phyloP scores from a whole-genome alignment of 2,113 vertebrate genomes.

The Tenrec ecaudatus region DNA sequence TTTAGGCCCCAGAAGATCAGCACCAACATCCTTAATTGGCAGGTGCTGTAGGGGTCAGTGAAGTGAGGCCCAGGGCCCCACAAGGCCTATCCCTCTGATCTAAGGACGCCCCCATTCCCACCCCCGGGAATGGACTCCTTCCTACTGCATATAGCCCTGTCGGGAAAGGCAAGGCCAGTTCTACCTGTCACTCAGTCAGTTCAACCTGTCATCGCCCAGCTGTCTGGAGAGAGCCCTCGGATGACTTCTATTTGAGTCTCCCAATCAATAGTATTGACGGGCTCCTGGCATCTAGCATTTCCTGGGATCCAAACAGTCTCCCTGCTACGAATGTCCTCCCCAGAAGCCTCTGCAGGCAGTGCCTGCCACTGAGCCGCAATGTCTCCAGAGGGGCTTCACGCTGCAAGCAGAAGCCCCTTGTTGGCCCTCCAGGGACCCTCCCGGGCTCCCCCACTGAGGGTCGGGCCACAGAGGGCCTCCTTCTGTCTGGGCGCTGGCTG shows the following conservation, averaged over 20 bases:
- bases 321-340: neutral
- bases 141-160: neutral
- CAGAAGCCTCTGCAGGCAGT: neutral
- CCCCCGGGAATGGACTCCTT: neutral
- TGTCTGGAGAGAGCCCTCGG: neutral
- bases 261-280: slow-evolving; percentile 33
- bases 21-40: no score
- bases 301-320: slow-evolving; percentile 10
- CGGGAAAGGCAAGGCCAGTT: neutral
- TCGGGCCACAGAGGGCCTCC: neutral
- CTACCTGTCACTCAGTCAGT: slow-evolving; percentile 39
- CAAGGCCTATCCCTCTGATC: neutral
- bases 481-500: no score
- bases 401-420: neutral
- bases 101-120: neutral
- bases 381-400: neutral
- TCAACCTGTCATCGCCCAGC: neutral
- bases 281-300: slow-evolving; percentile 15
- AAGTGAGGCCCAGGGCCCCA: neutral
- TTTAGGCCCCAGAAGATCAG: neutral
- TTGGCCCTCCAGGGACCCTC: neutral
- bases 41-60: accelerated
- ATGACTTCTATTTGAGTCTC: slow-evolving; percentile 60
- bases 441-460: neutral
- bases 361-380: neutral